A percentile compares a stretch with the other conserved stretches of the same genome.
Conservation (phyloP, 2,888 invertebrate species). For the Trissolcus brochymenae region DNA sequence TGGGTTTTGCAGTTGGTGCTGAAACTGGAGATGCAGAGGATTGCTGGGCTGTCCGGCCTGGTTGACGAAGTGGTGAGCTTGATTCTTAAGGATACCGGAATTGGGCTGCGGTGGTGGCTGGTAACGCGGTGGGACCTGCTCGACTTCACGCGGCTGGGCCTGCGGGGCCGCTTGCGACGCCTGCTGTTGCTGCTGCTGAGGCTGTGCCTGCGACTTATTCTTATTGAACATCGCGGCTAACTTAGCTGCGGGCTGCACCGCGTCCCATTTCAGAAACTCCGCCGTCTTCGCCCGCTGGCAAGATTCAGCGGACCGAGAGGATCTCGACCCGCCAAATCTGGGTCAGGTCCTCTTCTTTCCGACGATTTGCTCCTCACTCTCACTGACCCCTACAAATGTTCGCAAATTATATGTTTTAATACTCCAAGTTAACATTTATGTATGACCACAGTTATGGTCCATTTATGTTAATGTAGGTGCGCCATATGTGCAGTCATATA, state of each 20-base stretch:
- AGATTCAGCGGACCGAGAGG: conserved; percentile 57
- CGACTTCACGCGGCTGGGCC: conserved; percentile 63
- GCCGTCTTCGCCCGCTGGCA: conserved; percentile 60
- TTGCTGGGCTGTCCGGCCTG: conserved; percentile 62
- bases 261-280: conserved; percentile 73
- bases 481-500: too few species aligned
- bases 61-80: conserved; percentile 71
- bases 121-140: conserved; percentile 84
- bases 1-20: conserved; percentile 66
- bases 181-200: conserved; percentile 64
- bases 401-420: neutral
- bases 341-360: conserved; percentile 60
- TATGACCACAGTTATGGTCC: too few species aligned
- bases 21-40: conserved; percentile 68
- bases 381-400: conserved; percentile 7
- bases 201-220: conserved; percentile 69
- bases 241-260: conserved; percentile 71
- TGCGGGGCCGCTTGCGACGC: conserved; percentile 51
- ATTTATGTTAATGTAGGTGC: too few species aligned
- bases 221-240: conserved; percentile 75
- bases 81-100: conserved; percentile 81
- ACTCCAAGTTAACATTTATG: neutral
- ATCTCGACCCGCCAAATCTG: conserved; percentile 65
- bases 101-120: conserved; percentile 83
- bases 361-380: neutral